Base-by-base conservation (phyloP, 1,140 invertebrate species). In the Zaprionus inermis region DNA sequence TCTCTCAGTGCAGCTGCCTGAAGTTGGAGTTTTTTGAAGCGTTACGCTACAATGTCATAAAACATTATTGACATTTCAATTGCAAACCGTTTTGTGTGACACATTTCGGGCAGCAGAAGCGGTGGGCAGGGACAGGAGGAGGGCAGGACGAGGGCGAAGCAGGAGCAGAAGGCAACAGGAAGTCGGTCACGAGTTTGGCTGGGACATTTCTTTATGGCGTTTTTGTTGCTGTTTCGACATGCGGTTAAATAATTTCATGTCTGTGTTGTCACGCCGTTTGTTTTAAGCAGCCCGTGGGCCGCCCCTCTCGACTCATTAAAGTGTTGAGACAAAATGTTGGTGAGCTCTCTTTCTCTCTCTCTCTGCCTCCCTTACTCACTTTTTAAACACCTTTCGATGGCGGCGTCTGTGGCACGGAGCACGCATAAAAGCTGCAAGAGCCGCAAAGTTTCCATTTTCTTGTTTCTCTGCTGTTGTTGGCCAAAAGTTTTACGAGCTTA, bases 51-150 rank as follows among this genome's bases (percentile, higher is more conserved):
- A 82, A 77, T 84, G 77, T 75, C 80, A 80, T 89, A 89, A 88
- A 88, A 88, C 77, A 88, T 89, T 88, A 88, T 88, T 89, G 84
- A 84, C 84, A 89, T 88, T 89, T 88, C 84, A 88, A 89, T 88
- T 84, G 80, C 79, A 78, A 78, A 83, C 65, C 65, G 61, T 80
- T 86, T 78, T 81, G 76, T 82, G 79, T 74, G 81, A 66, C 63
- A 82, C 66, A 70, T 44, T 20, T 30, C 20, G 56, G 18, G 34
- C 34, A 38, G 22, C 52, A 57, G 9, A 10, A 4, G n/a, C 16
- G 32, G 9, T 11, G 28, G 12, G 34, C 14, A 32, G 4, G 2
- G 0, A n/a, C 18, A 32, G 38, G 5, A 10, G 11, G 14, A 28
- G 54, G 36, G 30, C 20, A 5, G 11, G 12, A 18, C 1, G 5